Evolutionary conservation across 2,113 vertebrate genomes (phyloP).

Genomic region (Spheniscus mendiculus): DNA sequence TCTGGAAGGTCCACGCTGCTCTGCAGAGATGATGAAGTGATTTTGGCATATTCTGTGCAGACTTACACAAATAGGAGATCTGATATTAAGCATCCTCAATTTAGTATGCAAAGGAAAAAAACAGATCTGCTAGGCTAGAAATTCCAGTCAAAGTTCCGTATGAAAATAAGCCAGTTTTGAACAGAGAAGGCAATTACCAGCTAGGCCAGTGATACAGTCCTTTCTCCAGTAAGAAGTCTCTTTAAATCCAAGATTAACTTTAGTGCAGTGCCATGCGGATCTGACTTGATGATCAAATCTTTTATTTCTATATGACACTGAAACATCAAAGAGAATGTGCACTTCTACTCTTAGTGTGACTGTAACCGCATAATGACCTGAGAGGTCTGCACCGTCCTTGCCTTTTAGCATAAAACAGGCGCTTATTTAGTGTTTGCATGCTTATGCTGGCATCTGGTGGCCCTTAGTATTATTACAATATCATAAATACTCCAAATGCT

Average conservation of each 20-base stretch:
- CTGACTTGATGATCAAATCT: background rate
- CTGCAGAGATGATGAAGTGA: background rate
- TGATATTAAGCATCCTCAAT: background rate
- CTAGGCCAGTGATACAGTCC: background rate
- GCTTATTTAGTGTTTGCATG: background rate
- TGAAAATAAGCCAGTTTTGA: background rate
- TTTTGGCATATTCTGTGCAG: background rate
- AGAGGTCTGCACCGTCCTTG: background rate
- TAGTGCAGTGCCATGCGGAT: background rate
- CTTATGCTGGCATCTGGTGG: constrained; percentile 44
- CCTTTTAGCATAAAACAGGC: background rate
- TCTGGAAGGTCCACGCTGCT: background rate
- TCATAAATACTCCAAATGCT: background rate
- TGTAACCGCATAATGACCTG: background rate
- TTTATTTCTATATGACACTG: background rate
- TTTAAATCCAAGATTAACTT: background rate
- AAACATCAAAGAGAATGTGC: background rate
- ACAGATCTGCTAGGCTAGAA: background rate
- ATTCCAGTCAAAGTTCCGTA: background rate
- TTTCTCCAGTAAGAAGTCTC: background rate
- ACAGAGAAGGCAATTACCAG: background rate
- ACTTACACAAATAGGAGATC: background rate
- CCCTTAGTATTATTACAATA: background rate
- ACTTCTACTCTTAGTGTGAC: background rate
- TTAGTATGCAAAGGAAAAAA: background rate